Percentiles rank a stretch among this genome's conserved stretches.
phyloP scores from a whole-genome alignment of 2,113 vertebrate genomes.

The Miniopterus natalensis region DNA sequence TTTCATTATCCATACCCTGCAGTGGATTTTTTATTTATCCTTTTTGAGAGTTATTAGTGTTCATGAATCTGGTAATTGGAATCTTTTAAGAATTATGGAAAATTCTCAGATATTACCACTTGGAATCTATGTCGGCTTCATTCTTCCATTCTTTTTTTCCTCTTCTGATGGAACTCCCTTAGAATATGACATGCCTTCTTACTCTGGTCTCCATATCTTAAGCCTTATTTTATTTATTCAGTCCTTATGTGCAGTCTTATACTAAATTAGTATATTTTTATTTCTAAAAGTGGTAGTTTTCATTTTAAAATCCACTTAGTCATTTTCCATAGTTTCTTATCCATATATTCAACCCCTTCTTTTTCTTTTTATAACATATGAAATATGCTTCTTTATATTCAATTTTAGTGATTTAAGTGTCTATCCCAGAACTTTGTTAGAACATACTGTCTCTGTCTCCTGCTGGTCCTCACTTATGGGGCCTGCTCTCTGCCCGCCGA shows the following conservation, averaged over 20 bases:
- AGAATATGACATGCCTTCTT: not conserved
- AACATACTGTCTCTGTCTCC: not conserved
- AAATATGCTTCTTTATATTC: conserved; percentile 35
- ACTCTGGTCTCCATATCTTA: not conserved
- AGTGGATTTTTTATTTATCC: not conserved
- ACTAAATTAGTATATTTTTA: not conserved
- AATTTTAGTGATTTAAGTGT: not conserved
- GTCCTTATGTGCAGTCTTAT: not conserved
- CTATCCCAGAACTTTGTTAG: not conserved
- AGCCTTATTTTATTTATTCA: not conserved
- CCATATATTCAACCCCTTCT: not conserved
- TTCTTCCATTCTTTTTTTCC: conserved; percentile 18
- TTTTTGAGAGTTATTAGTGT: conserved; percentile 21
- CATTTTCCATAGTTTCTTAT: conserved; percentile 9
- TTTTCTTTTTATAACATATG: not conserved
- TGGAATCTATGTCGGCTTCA: not conserved
- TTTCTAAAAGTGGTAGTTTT: not conserved
- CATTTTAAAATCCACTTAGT: conserved; percentile 10
- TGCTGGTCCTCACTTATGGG: not conserved
- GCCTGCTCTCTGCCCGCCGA: not conserved
- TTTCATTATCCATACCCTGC: not conserved
- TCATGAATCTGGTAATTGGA: not conserved
- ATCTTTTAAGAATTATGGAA: not conserved
- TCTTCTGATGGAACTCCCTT: not conserved
- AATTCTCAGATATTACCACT: not conserved